A percentile compares a stretch with the other conserved stretches of the same genome.
Evolutionary conservation across 2,113 vertebrate species (phyloP).

Genomic region (Vulpes vulpes): DNA sequence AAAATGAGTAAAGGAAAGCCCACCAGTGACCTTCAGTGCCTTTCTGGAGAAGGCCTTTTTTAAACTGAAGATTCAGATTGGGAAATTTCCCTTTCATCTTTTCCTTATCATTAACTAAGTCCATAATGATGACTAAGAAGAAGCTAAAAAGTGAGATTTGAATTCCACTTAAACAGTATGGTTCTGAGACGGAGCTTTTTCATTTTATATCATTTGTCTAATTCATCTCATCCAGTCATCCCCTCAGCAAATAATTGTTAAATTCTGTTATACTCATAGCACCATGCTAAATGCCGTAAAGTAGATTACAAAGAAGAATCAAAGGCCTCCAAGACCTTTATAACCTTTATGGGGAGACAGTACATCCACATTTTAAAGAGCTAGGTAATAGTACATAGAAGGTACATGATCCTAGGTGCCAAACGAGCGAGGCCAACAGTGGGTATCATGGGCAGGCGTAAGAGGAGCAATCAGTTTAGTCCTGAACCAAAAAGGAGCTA

Average conservation of each 20-base stretch:
- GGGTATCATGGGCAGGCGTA: neutral
- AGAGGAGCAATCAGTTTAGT: neutral
- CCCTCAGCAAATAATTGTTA: conserved; percentile 50
- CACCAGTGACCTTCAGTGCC: neutral
- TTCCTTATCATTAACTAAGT: conserved; percentile 43
- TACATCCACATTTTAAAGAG: neutral
- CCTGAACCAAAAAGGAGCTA: neutral
- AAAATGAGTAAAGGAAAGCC: neutral
- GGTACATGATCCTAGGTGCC: neutral
- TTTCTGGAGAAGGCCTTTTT: neutral
- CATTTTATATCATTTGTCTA: conserved; percentile 33
- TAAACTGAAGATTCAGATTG: neutral
- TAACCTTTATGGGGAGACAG: neutral
- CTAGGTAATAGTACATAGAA: neutral
- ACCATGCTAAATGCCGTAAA: conserved; percentile 34
- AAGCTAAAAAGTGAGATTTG: neutral
- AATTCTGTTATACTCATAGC: conserved; percentile 44
- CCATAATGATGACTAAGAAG: conserved; percentile 12
- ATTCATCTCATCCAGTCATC: conserved; percentile 17
- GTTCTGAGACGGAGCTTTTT: conserved; percentile 30
- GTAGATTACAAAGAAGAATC: conserved; percentile 15
- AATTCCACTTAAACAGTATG: neutral
- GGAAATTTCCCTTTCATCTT: neutral
- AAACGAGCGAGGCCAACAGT: neutral
- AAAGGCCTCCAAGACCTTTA: neutral